These are phyloP conservation scores for Pristis pectinata DNA, from an alignment of 2,797 vertebrate genomes.

Conservation along the genomic window DNA sequence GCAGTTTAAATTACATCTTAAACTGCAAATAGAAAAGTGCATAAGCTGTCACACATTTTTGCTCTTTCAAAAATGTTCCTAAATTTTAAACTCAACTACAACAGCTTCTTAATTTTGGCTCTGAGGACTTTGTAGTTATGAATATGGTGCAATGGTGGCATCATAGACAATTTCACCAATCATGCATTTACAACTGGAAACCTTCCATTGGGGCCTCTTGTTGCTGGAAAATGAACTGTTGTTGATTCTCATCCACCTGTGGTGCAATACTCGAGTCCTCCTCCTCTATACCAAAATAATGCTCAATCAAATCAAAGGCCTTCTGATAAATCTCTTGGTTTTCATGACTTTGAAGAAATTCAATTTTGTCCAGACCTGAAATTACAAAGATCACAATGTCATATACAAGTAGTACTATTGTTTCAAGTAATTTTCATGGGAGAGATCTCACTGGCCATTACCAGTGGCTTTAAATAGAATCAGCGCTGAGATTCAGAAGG, in stretches of 20 bases:
- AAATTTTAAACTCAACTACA: conserved; percentile 1
- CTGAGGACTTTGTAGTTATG: conserved; percentile 24
- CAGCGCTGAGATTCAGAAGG: too few species aligned
- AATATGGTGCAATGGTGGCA: conserved; percentile 9
- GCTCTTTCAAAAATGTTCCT: conserved; percentile 44
- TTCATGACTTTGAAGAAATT: conserved; percentile 80
- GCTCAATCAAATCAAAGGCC: conserved; percentile 78
- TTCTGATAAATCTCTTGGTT: conserved; percentile 84
- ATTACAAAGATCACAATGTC: conserved; percentile 32
- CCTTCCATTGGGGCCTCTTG: conserved; percentile 79
- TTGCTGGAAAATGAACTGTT: conserved; percentile 81
- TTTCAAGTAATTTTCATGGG: background rate
- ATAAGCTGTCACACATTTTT: conserved; percentile 50
- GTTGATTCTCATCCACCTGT: conserved; percentile 78
- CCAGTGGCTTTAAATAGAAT: too few species aligned
- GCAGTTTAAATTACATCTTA: conserved; percentile 28
- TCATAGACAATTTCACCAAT: conserved; percentile 16
- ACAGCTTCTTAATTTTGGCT: conserved; percentile 23
- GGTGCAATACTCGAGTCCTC: conserved; percentile 76
- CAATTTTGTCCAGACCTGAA: conserved; percentile 78
- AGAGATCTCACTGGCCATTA: background rate
- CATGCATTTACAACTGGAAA: conserved; percentile 66
- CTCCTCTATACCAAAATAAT: conserved; percentile 78
- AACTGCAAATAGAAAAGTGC: conserved; percentile 53
- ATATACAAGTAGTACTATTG: background rate